phyloP scores from a whole-genome alignment of 2,888 invertebrate genomes.

The Tolmerus cingulatus region DNA sequence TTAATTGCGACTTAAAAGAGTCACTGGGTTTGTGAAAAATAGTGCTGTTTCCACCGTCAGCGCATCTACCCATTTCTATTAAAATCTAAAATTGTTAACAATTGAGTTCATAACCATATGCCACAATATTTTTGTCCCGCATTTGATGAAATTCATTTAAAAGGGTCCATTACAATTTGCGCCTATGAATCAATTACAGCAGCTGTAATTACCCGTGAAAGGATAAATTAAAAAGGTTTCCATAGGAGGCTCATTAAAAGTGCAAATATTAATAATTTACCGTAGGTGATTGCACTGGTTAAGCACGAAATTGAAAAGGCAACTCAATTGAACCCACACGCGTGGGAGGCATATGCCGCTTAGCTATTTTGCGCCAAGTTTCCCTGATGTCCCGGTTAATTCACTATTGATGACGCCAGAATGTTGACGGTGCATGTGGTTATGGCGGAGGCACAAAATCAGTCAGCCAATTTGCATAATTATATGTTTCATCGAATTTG shows the following conservation, averaged over 20 bases:
- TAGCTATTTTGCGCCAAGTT: background rate
- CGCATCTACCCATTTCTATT: background rate
- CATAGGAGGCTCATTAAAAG: background rate
- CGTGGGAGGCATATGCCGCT: background rate
- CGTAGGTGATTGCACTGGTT: background rate
- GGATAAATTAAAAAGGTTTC: background rate
- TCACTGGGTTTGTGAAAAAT: too few species aligned
- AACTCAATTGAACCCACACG: background rate
- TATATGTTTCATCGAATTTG: constrained; percentile 33
- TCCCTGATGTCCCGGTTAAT: background rate
- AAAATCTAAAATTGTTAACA: background rate
- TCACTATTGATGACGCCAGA: constrained; percentile 11
- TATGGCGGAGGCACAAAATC: constrained; percentile 14
- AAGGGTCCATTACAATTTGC: background rate
- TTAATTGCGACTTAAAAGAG: too few species aligned
- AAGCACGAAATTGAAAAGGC: background rate
- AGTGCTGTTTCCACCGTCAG: too few species aligned
- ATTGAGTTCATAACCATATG: background rate
- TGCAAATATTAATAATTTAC: constrained; percentile 24
- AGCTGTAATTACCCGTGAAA: background rate
- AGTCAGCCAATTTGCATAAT: constrained; percentile 33
- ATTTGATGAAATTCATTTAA: background rate
- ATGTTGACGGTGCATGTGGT: background rate
- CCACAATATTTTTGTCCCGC: background rate
- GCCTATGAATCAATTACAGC: background rate